Conservation (phyloP, 1,140 invertebrate genomes). For the Nilaparvata lugens region DNA sequence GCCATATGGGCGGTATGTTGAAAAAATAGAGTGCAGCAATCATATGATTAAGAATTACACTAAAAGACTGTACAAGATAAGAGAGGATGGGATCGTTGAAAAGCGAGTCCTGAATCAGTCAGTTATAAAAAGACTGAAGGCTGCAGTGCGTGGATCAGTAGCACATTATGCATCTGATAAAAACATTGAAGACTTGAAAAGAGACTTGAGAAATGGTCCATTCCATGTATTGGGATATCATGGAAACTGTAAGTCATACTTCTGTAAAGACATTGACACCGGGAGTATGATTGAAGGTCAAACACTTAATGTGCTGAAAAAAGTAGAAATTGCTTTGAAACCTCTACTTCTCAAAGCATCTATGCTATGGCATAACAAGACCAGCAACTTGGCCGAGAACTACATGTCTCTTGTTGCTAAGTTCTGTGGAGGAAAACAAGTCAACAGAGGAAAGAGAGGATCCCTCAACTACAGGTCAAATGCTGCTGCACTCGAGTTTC, state of each 20-base stretch:
- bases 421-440: conserved; percentile 6
- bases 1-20: no score
- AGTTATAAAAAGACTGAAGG: no score
- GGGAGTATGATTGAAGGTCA: background rate
- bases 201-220: conserved; percentile 6
- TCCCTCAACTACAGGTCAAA: conserved; percentile 5
- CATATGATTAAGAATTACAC: conserved; percentile 12
- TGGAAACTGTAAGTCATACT: conserved; percentile 1
- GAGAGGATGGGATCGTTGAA: background rate
- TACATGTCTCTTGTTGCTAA: background rate
- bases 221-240: background rate
- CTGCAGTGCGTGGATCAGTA: no score
- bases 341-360: conserved; percentile 1
- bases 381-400: conserved; percentile 4
- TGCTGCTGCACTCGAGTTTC: conserved; percentile 16
- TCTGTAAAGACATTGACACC: background rate
- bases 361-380: background rate
- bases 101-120: no score
- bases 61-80: conserved; percentile 10
- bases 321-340: conserved; percentile 4
- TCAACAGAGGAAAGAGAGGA: background rate
- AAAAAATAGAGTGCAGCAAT: background rate
- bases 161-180: background rate
- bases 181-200: background rate
- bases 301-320: conserved; percentile 1